Evolutionary conservation across 2,888 invertebrate genomes (phyloP).

Genomic region (Elmis aenea): DNA sequence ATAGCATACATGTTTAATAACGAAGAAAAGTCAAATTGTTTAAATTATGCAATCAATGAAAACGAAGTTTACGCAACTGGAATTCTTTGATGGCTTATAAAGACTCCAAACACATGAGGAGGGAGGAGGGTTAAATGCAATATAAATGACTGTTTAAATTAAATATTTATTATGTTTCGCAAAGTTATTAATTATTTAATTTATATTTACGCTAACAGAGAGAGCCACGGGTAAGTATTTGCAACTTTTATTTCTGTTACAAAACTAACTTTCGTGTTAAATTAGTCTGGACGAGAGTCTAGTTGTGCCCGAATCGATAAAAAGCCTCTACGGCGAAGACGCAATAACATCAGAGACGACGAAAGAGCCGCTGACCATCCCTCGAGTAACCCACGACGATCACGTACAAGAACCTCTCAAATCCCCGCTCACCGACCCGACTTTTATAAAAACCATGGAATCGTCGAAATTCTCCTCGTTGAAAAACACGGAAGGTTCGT

Average conservation of each 20-base stretch:
- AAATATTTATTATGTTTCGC: constrained; percentile 2
- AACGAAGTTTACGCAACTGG: too few relatives aligned
- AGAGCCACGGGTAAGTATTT: constrained; percentile 60
- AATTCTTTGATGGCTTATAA: too few relatives aligned
- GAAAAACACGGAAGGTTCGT: constrained; percentile 30
- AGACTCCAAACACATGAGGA: too few relatives aligned
- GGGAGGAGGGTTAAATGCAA: too few relatives aligned
- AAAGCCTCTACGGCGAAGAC: constrained; percentile 12
- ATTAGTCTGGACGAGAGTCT: constrained; percentile 57
- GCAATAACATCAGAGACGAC: too few relatives aligned
- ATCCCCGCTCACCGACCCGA: constrained; percentile 30
- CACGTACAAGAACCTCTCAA: constrained; percentile 20
- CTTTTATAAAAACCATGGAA: constrained; percentile 46
- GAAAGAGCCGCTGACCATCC: too few relatives aligned
- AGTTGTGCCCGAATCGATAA: constrained; percentile 42
- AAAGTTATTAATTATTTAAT: constrained; percentile 1
- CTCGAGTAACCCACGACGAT: constrained; percentile 23
- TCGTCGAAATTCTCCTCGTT: constrained; percentile 44
- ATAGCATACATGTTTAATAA: too few relatives aligned
- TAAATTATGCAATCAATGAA: too few relatives aligned
- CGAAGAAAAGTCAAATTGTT: too few relatives aligned
- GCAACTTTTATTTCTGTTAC: not conserved
- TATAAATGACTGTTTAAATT: too few relatives aligned
- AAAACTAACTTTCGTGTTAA: not conserved
- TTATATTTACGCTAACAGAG: constrained; percentile 43